Percentiles rank a stretch among this genome's conserved stretches.
phyloP scores from a whole-genome alignment of 2,113 vertebrate species.

The Pterocles burchelli region DNA sequence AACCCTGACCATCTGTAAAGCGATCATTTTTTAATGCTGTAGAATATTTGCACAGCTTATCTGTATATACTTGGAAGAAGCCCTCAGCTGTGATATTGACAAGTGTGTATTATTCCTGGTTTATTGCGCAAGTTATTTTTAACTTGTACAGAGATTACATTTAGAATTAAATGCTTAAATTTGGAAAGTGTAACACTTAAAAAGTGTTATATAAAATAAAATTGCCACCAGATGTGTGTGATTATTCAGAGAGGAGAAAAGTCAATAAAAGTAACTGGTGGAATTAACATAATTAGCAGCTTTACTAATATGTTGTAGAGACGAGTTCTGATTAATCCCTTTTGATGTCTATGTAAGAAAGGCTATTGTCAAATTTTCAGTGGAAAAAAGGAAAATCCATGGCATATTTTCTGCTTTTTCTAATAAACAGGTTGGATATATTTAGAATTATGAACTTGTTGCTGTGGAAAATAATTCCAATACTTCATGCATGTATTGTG shows the following conservation, averaged over 20 bases:
- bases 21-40: neutral
- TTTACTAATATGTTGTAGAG: neutral
- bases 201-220: neutral
- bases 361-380: neutral
- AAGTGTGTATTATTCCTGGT: neutral
- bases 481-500: neutral
- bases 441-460: neutral
- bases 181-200: neutral
- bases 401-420: neutral
- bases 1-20: neutral
- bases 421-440: neutral
- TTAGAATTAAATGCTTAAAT: neutral
- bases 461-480: neutral
- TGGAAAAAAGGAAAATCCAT: neutral
- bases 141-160: neutral
- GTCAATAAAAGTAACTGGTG: neutral
- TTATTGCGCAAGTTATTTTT: neutral
- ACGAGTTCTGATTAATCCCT: neutral
- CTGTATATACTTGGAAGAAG: neutral
- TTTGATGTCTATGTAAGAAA: neutral
- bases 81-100: neutral
- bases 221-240: neutral
- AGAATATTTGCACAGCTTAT: neutral
- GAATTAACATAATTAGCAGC: neutral
- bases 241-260: neutral